phyloP scores from a whole-genome alignment of 2,113 vertebrate species.

The Guaruba guarouba region DNA sequence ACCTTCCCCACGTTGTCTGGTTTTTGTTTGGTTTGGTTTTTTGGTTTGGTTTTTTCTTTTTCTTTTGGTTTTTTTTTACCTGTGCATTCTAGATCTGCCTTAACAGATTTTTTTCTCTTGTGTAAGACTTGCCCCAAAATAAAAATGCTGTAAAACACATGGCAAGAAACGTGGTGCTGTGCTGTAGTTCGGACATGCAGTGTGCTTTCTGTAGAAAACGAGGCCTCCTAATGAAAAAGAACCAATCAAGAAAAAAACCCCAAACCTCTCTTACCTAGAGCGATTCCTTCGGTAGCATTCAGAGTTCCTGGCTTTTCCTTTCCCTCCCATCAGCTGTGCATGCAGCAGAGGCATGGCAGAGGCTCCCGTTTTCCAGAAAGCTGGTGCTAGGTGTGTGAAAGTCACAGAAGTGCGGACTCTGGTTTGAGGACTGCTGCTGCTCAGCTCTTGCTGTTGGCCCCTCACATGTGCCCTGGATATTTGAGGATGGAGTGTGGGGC shows the following conservation, averaged over 20 bases:
- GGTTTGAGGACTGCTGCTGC: background rate
- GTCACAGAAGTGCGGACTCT: background rate
- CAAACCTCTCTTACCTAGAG: background rate
- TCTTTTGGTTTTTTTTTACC: constrained; percentile 71
- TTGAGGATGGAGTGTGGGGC: fast-evolving
- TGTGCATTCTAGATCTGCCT: constrained; percentile 75
- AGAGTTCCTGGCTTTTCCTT: background rate
- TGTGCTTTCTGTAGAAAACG: background rate
- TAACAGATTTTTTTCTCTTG: constrained; percentile 5
- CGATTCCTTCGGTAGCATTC: background rate
- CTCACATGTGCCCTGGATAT: fast-evolving
- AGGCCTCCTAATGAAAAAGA: background rate
- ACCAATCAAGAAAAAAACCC: background rate
- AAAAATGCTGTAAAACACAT: background rate
- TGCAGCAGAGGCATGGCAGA: background rate
- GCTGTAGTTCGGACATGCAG: background rate
- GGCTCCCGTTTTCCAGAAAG: background rate
- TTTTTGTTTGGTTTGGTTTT: background rate
- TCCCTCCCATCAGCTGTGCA: fast-evolving
- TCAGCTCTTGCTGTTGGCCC: fast-evolving
- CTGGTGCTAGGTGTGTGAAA: background rate
- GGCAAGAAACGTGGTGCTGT: background rate
- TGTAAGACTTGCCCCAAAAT: constrained; percentile 10
- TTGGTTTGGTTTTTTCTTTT: background rate
- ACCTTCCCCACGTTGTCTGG: constrained; percentile 56